These are phyloP conservation scores for Dipodomys ordii DNA, from an alignment of 2,113 vertebrate species.

Conservation along the genomic window DNA sequence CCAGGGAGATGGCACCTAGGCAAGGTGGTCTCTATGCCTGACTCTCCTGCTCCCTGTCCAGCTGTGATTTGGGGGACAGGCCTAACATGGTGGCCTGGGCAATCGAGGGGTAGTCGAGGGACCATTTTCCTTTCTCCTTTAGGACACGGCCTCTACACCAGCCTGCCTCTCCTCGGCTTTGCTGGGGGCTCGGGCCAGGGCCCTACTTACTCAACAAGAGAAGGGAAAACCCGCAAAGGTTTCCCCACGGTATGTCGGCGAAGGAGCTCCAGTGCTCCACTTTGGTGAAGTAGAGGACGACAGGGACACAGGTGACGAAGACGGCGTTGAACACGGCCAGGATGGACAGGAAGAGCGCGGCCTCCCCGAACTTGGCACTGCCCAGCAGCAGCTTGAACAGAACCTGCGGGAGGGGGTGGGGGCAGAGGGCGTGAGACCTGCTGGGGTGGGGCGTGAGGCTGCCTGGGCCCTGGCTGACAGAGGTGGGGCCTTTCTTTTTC, in stretches of 20 bases:
- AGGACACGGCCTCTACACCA: not conserved
- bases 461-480: no score
- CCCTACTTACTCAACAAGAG: constrained; percentile 92
- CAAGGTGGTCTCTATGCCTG: no score
- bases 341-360: constrained; percentile 95
- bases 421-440: no score
- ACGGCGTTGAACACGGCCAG: constrained; percentile 95
- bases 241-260: constrained; percentile 92
- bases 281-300: constrained; percentile 96
- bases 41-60: no score
- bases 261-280: constrained; percentile 95
- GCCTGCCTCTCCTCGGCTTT: fast-evolving
- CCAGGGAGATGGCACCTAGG: no score
- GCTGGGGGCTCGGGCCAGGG: not conserved
- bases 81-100: no score
- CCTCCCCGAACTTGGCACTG: constrained; percentile 97
- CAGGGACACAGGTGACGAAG: constrained; percentile 94
- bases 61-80: no score
- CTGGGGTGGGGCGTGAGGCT: no score
- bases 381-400: constrained; percentile 98
- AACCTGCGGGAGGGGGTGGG: constrained; percentile 87
- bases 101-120: no score
- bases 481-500: no score
- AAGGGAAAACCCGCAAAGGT: constrained; percentile 94
- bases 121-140: not conserved